A percentile compares a stretch with the other conserved stretches of the same genome.
Evolutionary conservation across 1,140 invertebrate genomes (phyloP).

Genomic region (Trichogramma pretiosum): DNA sequence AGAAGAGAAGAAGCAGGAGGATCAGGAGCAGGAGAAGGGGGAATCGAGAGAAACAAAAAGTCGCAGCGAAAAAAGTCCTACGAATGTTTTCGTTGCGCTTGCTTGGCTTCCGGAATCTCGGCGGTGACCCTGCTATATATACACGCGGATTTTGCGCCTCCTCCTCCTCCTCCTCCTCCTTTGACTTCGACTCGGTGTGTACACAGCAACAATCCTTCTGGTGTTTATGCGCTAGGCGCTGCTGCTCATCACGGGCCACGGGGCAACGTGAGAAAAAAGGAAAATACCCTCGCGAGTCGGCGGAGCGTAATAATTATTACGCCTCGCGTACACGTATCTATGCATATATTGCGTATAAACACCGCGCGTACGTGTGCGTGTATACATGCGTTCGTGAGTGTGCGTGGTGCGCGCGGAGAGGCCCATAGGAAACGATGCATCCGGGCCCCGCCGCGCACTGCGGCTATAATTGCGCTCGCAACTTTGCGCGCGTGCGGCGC

Average conservation of each 20-base stretch:
- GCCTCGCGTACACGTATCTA: too few relatives aligned
- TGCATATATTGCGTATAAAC: too few relatives aligned
- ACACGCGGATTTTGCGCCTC: not conserved
- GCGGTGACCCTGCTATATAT: not conserved
- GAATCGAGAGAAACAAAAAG: too few relatives aligned
- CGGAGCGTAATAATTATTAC: conserved; percentile 16
- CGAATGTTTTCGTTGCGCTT: too few relatives aligned
- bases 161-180: not conserved
- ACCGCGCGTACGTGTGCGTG: too few relatives aligned
- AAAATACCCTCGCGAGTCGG: not conserved
- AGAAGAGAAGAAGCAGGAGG: too few relatives aligned
- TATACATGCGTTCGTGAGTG: too few relatives aligned
- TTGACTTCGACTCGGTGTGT: not conserved
- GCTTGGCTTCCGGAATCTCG: not conserved
- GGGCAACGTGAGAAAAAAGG: conserved; percentile 14
- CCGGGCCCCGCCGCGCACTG: conserved; percentile 7
- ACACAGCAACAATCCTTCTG: not conserved
- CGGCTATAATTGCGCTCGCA: conserved; percentile 10
- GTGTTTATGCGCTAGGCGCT: not conserved
- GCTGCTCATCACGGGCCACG: too few relatives aligned
- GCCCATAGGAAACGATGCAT: conserved; percentile 13
- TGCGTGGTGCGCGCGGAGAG: too few relatives aligned
- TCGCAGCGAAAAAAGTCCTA: too few relatives aligned
- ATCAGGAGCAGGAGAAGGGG: too few relatives aligned
- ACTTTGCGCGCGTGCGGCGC: not conserved